Evolutionary conservation across 2,888 invertebrate genomes (phyloP), one percentile per base, ranked within the genome.

Genomic region (Lepetodrilus schrolli): DNA sequence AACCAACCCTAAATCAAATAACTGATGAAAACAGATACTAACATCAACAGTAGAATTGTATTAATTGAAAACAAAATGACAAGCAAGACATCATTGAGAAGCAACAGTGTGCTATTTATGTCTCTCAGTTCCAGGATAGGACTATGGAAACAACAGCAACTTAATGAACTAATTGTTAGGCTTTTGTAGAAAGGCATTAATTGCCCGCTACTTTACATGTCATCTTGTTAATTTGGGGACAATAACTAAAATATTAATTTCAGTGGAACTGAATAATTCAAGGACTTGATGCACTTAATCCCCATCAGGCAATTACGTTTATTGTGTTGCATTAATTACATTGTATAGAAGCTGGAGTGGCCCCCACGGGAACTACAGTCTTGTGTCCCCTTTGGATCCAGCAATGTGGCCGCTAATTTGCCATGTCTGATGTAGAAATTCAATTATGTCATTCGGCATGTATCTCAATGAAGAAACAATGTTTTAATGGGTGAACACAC

Each of bases 181-280:
- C 58, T 58, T 58, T 58, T 58, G 58, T 58, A 58, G n/a, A 30
- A 17, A 43, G 58, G n/a, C 30, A 17, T 34, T 58, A 58, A 58
- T 58, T 58, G 58, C 26, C 58, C 34, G 30, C 58, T 58, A 23
- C 30, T 58, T 58, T 10, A 34, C 26, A 17, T 58, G 58, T 58
- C 58, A 58, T 58, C 58, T 58, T 58, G 34, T 58, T 58, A 58
- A 58, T 58, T 58, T 58, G 58, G 58, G 58, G 58, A 58, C 58
- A 58, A 58, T 58, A 58, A 58, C 58, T 58, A 21, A 58, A 58
- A 58, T 58, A 58, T 58, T 58, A 58, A 58, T 58, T 58, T 58
- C 58, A 58, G 30, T 58, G 58, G 58, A 34, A 58, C 26, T 58
- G 34, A 58, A 58, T 58, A 30, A 58, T 58, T 58, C 58, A 58